These are phyloP conservation scores for Pelosia muscerda DNA, from an alignment of 2,888 invertebrate genomes.

Conservation along the genomic window DNA sequence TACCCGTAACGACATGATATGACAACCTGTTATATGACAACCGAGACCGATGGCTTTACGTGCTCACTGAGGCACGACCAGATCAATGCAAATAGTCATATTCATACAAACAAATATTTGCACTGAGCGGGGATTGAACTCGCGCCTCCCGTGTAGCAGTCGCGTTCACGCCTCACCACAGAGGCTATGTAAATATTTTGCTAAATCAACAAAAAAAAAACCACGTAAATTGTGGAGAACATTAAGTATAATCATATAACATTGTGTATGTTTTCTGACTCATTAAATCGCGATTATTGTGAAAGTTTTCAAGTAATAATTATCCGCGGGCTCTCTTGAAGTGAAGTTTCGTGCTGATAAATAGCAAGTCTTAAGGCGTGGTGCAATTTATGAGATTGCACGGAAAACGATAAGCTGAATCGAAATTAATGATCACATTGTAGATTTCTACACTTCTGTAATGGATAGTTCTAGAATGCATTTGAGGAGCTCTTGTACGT, in stretches of 20 bases:
- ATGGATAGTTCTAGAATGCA: conserved; percentile 11
- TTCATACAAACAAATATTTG: too few species aligned
- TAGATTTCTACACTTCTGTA: conserved; percentile 17
- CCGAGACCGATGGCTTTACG: too few species aligned
- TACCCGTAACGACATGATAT: too few species aligned
- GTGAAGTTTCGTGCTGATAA: conserved; percentile 65
- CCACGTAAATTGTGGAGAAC: background rate
- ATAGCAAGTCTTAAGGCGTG: conserved; percentile 45
- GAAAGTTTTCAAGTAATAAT: conserved; percentile 46
- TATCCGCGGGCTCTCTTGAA: conserved; percentile 43
- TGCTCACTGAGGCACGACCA: too few species aligned
- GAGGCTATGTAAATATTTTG: too few species aligned
- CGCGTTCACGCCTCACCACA: too few species aligned
- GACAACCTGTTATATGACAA: too few species aligned
- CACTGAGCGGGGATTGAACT: too few species aligned
- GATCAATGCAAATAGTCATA: too few species aligned
- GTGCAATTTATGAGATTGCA: conserved; percentile 44
- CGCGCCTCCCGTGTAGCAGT: too few species aligned
- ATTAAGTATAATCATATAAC: conserved; percentile 1
- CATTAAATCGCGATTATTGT: conserved; percentile 35
- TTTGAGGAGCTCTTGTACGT: background rate
- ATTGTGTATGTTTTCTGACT: conserved; percentile 20
- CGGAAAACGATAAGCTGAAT: conserved; percentile 16
- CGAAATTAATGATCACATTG: conserved; percentile 21
- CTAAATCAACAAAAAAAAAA: too few species aligned